Conservation (phyloP, 30 jellyfish, hydroid and myxozoan genomes). For the Phacellophora camtschatica region DNA sequence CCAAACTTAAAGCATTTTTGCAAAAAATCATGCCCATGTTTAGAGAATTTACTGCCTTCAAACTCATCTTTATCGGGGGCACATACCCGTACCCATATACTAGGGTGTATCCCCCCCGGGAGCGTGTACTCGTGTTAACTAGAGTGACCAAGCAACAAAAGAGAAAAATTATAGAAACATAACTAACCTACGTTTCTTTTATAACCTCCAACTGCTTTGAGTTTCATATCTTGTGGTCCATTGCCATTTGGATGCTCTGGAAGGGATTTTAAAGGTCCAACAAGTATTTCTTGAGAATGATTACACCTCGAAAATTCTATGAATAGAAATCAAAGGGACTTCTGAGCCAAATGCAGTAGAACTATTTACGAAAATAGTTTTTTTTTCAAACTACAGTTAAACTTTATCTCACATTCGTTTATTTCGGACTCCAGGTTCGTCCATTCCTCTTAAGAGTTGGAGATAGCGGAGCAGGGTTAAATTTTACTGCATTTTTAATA, state of each 20-base stretch:
- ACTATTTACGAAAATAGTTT: background rate
- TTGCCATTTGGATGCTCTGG: constrained; percentile 98
- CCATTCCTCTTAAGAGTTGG: background rate
- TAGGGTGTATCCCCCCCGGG: no score
- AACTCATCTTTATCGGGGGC: no score
- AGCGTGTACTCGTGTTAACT: no score
- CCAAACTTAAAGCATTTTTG: no score
- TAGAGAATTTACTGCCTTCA: no score
- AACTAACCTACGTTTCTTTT: constrained; percentile 35
- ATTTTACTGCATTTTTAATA: no score
- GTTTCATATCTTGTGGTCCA: constrained; percentile 95
- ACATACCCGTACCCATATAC: no score
- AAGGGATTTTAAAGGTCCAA: constrained; percentile 95
- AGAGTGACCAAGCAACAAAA: no score
- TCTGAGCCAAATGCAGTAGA: background rate
- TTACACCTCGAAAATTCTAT: constrained; percentile 63
- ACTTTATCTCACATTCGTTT: background rate
- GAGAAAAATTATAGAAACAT: no score
- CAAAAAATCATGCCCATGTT: no score
- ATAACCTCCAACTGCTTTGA: constrained; percentile 74
- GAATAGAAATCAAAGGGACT: constrained; percentile 16
- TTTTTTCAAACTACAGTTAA: background rate
- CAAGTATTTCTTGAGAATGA: constrained; percentile 83
- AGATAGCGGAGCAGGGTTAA: background rate
- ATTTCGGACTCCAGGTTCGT: background rate